Evolutionary conservation across 2,797 vertebrate species (phyloP).

Genomic region (Aotus griseimembra): DNA sequence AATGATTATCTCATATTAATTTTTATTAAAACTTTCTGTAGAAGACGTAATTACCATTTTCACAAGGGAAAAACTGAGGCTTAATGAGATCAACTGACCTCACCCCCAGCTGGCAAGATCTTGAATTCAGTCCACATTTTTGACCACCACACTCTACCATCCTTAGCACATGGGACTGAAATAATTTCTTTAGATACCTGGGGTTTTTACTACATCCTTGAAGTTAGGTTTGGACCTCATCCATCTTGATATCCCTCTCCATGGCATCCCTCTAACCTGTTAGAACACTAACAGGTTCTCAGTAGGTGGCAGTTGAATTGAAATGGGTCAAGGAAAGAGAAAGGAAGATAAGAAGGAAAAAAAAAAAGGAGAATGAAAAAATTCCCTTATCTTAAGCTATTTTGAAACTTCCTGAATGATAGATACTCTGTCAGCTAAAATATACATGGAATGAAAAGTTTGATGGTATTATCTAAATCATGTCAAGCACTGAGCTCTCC

Average conservation of each 20-base stretch:
- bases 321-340: background rate
- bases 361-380: background rate
- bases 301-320: background rate
- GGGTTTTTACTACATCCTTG: background rate
- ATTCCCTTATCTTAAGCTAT: background rate
- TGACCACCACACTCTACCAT: background rate
- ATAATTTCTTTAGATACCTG: background rate
- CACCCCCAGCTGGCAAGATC: background rate
- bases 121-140: background rate
- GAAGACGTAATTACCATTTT: conserved; percentile 8
- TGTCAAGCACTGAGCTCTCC: background rate
- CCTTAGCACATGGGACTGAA: background rate
- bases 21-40: background rate
- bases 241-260: background rate
- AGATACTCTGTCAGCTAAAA: background rate
- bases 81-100: background rate
- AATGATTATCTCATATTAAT: background rate
- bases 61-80: background rate
- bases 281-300: background rate
- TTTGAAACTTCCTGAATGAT: background rate
- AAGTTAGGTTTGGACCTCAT: background rate
- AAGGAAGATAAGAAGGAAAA: background rate
- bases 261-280: too few relatives aligned
- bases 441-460: background rate
- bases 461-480: background rate